Base-by-base conservation (phyloP, 1,140 invertebrate genomes). In the Conopomorpha cramerella region DNA sequence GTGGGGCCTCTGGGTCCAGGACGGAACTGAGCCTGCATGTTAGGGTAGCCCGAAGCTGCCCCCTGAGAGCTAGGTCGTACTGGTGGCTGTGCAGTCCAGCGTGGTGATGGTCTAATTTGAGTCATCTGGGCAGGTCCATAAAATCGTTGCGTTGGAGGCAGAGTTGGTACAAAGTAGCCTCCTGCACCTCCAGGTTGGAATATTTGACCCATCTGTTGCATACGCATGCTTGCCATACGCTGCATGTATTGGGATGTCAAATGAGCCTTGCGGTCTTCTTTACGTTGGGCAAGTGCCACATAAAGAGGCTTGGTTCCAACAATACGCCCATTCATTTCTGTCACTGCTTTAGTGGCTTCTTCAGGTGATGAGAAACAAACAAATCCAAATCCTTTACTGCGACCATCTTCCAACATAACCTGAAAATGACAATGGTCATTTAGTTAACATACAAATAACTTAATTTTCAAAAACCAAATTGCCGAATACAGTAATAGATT, bases 311-410 rank as follows among this genome's bases (percentile, higher is more conserved):
- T 99, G 1, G 91, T 87, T 31, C 93, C 95, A 16, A 99, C 85
- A 52, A 99, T 98, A 31, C 95, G 87, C 2, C 96, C 95, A 71
- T 99, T 99, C 93, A 99, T 97, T 65, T 97, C 96, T 1, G 96
- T 99, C 1, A 99, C 96, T 38, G 97, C 98, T 72, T 98, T 98
- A 2, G 96, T 99, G 3, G 98, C 97, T 79, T 99, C 97, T 73
- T 99, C 95, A 0, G 96, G 93, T n/a, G 93, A 89, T 29, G 92
- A 96, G 66, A 99, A 99, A 78, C 98, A 99, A 3, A 99, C 98
- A 73, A 99, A 99, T 12, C 98, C 98, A 77, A 99, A 99, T 26
- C 98, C 98, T 79, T 98, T 99, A 60, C 91, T 93, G 36, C 91
- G 86, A 10, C 90, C 91, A 53, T 94, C 91, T 57, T 96, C 93